Evolutionary conservation across 2,113 vertebrate genomes (phyloP).

Genomic region (Mirounga angustirostris): DNA sequence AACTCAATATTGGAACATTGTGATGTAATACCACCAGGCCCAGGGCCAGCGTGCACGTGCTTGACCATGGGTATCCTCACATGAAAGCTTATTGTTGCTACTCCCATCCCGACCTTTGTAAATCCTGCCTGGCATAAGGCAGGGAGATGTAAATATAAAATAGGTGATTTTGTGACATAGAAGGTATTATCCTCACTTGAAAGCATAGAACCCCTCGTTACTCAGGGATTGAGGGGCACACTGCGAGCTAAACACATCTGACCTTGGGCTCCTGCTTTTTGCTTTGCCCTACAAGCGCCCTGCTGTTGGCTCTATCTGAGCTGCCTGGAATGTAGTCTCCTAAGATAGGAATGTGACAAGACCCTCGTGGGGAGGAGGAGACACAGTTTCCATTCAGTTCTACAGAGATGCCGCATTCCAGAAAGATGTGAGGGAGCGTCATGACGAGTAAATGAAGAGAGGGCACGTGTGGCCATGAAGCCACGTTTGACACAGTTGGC

Average conservation of each 20-base stretch:
- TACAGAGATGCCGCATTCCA: background rate
- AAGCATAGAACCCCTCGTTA: background rate
- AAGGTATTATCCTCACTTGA: background rate
- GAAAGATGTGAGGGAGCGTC: background rate
- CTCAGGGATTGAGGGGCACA: background rate
- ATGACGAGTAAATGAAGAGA: background rate
- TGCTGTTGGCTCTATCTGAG: background rate
- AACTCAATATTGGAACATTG: background rate
- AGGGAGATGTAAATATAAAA: background rate
- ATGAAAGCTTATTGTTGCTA: background rate
- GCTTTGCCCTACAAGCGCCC: background rate
- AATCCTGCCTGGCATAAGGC: background rate
- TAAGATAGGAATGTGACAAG: background rate
- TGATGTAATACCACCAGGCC: background rate
- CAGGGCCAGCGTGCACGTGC: background rate
- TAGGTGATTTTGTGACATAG: background rate
- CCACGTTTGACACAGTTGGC: background rate
- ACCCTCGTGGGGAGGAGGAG: background rate
- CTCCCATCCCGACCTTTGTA: background rate
- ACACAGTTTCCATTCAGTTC: slow-evolving; percentile 24
- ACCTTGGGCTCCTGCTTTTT: background rate
- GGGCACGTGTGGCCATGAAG: background rate
- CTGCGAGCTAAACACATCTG: background rate
- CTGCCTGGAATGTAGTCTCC: slow-evolving; percentile 14
- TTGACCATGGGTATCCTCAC: background rate